Conservation (phyloP, 1,140 invertebrate species). For the Pygmarrhopalites habei region DNA sequence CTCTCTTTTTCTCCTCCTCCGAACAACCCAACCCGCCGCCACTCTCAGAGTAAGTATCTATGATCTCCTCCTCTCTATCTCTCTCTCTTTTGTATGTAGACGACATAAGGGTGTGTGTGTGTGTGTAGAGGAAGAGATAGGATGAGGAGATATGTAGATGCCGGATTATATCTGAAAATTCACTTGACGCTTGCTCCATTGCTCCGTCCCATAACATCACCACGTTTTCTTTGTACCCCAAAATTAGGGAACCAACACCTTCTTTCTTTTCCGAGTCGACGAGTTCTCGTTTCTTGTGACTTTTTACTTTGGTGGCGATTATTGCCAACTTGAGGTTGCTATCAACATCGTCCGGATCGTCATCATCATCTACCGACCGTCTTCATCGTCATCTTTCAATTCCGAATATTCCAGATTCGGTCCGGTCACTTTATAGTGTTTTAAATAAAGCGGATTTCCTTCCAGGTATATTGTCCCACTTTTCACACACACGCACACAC, state of each 20-base stretch:
- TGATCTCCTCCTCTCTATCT: too few species aligned
- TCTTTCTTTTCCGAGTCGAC: slow-evolving; percentile 2
- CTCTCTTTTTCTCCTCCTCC: background rate
- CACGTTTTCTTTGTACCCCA: slow-evolving; percentile 11
- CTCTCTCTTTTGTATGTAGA: too few species aligned
- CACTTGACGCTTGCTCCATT: slow-evolving; percentile 8
- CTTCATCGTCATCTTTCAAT: slow-evolving; percentile 10
- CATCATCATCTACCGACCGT: background rate
- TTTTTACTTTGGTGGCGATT: slow-evolving; percentile 25
- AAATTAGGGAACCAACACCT: slow-evolving; percentile 4
- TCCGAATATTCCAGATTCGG: slow-evolving; percentile 21
- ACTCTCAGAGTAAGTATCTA: too few species aligned
- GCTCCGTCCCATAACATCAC: background rate
- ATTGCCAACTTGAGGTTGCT: slow-evolving; percentile 22
- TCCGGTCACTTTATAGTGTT: slow-evolving; percentile 13
- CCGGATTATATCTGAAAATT: background rate
- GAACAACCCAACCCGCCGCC: background rate
- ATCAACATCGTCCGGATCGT: slow-evolving; percentile 21
- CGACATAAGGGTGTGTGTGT: too few species aligned
- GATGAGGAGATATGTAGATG: too few species aligned
- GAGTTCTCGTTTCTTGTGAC: slow-evolving; percentile 5
- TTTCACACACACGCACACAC: too few species aligned
- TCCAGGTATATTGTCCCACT: slow-evolving; percentile 14
- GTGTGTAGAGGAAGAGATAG: too few species aligned
- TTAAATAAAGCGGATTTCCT: slow-evolving; percentile 26